Conservation (phyloP, 2,888 invertebrate species). For the Drosophila merina region DNA sequence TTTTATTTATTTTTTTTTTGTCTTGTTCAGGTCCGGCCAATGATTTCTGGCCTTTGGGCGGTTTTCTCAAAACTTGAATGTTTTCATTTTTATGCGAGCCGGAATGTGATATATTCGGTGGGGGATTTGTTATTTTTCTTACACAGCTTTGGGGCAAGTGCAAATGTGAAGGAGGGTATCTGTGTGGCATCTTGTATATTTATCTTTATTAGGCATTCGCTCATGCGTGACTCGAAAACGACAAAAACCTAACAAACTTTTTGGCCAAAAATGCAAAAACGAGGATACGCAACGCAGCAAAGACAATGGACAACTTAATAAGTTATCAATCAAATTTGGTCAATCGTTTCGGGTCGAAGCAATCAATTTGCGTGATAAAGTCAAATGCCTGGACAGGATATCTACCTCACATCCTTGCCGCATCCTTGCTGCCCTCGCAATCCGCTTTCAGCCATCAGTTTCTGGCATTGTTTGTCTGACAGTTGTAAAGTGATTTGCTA, state of each 20-base stretch:
- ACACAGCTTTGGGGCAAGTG: constrained; percentile 31
- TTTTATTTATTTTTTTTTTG: constrained; percentile 9
- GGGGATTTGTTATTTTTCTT: constrained; percentile 37
- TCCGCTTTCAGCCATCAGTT: constrained; percentile 29
- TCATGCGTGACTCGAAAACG: constrained; percentile 64
- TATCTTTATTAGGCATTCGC: constrained; percentile 77
- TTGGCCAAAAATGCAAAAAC: not conserved
- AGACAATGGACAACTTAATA: constrained; percentile 67
- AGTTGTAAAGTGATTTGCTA: constrained; percentile 78
- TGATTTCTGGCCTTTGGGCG: constrained; percentile 59
- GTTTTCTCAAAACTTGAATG: constrained; percentile 24
- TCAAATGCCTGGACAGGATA: constrained; percentile 45
- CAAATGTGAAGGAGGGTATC: too few species aligned
- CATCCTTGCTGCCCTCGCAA: not conserved
- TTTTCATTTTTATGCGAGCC: constrained; percentile 30
- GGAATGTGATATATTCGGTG: constrained; percentile 33
- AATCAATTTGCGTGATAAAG: constrained; percentile 56
- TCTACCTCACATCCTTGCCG: not conserved
- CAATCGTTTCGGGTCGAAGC: constrained; percentile 62
- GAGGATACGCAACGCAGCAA: constrained; percentile 5
- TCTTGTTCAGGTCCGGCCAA: constrained; percentile 41
- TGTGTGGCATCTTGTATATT: constrained; percentile 58
- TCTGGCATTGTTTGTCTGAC: constrained; percentile 65
- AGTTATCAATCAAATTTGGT: constrained; percentile 79
- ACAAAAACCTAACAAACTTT: constrained; percentile 49